These are phyloP conservation scores for Colius striatus DNA, from an alignment of 2,113 vertebrate species.

Conservation along the genomic window DNA sequence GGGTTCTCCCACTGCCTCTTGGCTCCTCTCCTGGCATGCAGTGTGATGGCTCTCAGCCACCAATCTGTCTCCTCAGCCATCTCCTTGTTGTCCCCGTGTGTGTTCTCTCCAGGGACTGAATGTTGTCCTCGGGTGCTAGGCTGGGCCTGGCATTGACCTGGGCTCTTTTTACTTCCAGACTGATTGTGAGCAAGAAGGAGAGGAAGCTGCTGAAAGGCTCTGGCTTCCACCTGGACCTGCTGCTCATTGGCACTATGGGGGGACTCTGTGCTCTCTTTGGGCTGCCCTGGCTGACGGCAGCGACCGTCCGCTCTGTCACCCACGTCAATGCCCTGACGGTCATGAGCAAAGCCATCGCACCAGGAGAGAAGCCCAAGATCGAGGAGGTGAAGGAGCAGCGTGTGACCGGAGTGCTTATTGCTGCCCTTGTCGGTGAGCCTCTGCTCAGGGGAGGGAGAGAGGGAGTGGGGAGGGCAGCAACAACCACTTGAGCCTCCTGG, in stretches of 20 bases:
- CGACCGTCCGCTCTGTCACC: conserved; percentile 94
- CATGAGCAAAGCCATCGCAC: conserved; percentile 95
- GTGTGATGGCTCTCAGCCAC: not conserved
- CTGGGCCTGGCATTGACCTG: not conserved
- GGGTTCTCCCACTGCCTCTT: not conserved
- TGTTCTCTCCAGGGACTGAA: not conserved
- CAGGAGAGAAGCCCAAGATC: conserved; percentile 93
- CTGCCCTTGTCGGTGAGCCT: conserved; percentile 91
- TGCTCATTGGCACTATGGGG: conserved; percentile 92
- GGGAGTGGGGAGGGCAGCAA: not conserved
- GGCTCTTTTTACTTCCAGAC: conserved; percentile 66
- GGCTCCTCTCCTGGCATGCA: not conserved
- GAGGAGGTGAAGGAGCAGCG: conserved; percentile 97
- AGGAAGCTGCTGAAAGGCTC: conserved; percentile 92
- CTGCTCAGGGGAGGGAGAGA: not conserved
- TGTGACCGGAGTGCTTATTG: conserved; percentile 89
- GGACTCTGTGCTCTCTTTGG: conserved; percentile 92
- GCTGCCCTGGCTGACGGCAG: conserved; percentile 94
- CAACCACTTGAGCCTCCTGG: not conserved
- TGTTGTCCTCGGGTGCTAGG: not conserved
- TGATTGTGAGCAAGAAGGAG: conserved; percentile 97
- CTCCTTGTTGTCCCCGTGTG: not conserved
- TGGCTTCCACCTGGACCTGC: conserved; percentile 94
- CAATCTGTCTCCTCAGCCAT: not conserved
- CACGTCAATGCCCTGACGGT: conserved; percentile 95